Percentiles rank a stretch among this genome's conserved stretches.
These are phyloP conservation scores for Agraylea sexmaculata DNA, from an alignment of 1,140 invertebrate species.

Conservation along the genomic window DNA sequence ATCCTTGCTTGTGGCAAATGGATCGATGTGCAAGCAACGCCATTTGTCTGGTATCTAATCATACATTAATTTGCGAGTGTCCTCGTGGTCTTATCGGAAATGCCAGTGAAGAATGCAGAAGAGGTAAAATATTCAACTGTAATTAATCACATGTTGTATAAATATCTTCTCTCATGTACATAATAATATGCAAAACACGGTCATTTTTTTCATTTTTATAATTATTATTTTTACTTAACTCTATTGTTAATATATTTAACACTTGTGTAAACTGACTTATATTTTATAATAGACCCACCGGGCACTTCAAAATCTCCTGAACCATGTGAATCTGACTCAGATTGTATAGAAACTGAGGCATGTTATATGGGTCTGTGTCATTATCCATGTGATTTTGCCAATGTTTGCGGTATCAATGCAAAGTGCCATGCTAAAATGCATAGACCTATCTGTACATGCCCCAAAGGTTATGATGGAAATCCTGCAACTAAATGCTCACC, in stretches of 20 bases:
- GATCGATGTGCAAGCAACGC: constrained; percentile 57
- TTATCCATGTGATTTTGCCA: constrained; percentile 61
- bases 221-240: not conserved
- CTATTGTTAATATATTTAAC: constrained; percentile 26
- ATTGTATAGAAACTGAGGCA: constrained; percentile 61
- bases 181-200: constrained; percentile 1
- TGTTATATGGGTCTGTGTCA: constrained; percentile 62
- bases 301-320: constrained; percentile 52
- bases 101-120: constrained; percentile 29
- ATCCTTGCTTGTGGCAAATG: constrained; percentile 49
- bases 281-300: constrained; percentile 49
- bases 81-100: constrained; percentile 33
- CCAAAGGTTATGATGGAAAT: constrained; percentile 60
- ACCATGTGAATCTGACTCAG: constrained; percentile 59
- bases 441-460: constrained; percentile 65
- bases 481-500: constrained; percentile 61
- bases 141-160: constrained; percentile 19
- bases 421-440: constrained; percentile 62
- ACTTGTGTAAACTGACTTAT: constrained; percentile 22
- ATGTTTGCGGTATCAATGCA: constrained; percentile 54
- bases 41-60: constrained; percentile 55
- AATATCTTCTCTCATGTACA: constrained; percentile 11
- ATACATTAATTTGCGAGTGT: constrained; percentile 59
- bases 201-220: not conserved
- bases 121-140: constrained; percentile 34